Evolutionary conservation across 2,888 invertebrate genomes (phyloP), one percentile per base, ranked within the genome.

Genomic region (Scotopteryx bipunctaria): DNA sequence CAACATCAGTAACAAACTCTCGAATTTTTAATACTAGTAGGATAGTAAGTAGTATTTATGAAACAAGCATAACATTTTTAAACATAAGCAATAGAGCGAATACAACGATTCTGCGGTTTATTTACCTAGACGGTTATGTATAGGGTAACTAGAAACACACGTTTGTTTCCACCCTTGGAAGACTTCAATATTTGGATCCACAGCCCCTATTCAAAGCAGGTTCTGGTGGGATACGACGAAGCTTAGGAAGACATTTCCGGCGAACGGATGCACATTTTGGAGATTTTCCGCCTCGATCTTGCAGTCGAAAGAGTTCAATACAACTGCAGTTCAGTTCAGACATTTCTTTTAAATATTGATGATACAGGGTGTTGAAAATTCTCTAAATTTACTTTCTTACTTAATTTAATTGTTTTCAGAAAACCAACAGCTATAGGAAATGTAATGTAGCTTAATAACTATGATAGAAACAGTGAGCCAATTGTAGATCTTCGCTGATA

Each of bases 261-360:
- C 63, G 67, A 73, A 72, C 75, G 79, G 71, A 81, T 83, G 81
- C 80, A 85, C 82, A 85, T 86, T 88, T 86, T 78, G 81, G 78
- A 85, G 83, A 86, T 86, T 82, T 85, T 73, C 71, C 67, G 76
- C 75, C 80, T 75, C 71, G 62, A 73, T 69, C 65, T 73, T 64
- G 65, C 70, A 73, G 69, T 77, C 72, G 72, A 77, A 78, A 81
- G 79, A 75, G 74, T 79, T 78, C 79, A 72, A 83, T 82, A 74
- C 71, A 60, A 67, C 68, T 64, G 55, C 54, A 48, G 29, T 44
- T 40, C 43, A 59, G 56, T 67, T 61, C 69, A 73, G 69, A 69
- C 67, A 57, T 63, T 73, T 73, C 72, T 74, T 73, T n/a, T 78
- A 81, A 78, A 81, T 77, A 78, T 78, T 66, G 61, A 61, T 63